Evolutionary conservation across 2,888 invertebrate species (phyloP), one percentile per base, ranked within the genome.

Genomic region (Ommatoiulus sabulosus): DNA sequence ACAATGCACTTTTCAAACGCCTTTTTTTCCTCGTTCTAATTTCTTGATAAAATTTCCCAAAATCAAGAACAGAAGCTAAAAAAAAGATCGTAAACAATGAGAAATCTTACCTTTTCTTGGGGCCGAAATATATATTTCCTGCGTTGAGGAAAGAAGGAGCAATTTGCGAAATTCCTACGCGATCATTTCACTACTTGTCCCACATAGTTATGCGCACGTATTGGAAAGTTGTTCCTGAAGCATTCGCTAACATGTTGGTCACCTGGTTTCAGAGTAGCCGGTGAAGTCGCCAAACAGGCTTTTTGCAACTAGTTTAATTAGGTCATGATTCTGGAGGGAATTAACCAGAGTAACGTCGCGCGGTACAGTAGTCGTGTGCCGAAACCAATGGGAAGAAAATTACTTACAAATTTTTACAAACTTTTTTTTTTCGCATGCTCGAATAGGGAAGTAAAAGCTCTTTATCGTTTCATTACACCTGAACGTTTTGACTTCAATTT

Each of bases 141-240:
- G 17, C 5, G 63, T 6, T 1, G 35, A 35, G 35, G 63, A 63
- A 63, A 63, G 7, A 20, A 57, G 20, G 63, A n/a, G n/a, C 63
- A 63, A 63, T 7, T 63, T 20, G n/a, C 63, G 20, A 63, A 63
- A 63, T 63, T 63, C 63, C 63, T 63, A 63, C n/a, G 63, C n/a
- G 63, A 63, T 63, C 63, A 63, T 63, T 63, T 63, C 63, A 63
- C 63, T 63, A 63, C 63, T 63, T 63, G 63, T 63, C n/a, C 63
- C 63, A 63, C 63, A 63, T 63, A 63, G 63, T 63, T 63, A 6
- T 63, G 63, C 63, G 63, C n/a, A n/a, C n/a, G 63, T 63, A 63
- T 63, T 63, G 63, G 63, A 63, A 63, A 63, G 63, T 63, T 63
- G 63, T 52, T 52, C 52, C 52, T 52, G 52, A 17, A 52, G 3